A percentile compares a stretch with the other conserved stretches of the same genome.
phyloP scores from a whole-genome alignment of 1,140 invertebrate genomes.

The Drosophila ironensis region DNA sequence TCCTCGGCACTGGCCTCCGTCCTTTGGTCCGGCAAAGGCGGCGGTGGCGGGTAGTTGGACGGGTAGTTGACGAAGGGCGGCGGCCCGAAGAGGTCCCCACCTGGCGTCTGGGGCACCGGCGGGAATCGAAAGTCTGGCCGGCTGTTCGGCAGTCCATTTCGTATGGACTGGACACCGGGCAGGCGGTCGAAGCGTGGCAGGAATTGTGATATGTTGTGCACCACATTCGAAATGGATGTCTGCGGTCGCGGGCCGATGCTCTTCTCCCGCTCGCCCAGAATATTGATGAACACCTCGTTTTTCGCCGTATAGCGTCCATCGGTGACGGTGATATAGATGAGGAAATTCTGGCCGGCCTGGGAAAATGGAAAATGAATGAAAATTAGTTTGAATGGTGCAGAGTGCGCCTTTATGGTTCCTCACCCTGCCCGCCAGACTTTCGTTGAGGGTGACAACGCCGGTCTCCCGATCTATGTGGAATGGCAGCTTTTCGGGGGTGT shows the following conservation, averaged over 20 bases:
- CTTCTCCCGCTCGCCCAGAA: constrained; percentile 80
- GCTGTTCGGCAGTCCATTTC: constrained; percentile 57
- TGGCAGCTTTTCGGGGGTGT: constrained; percentile 81
- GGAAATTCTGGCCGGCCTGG: constrained; percentile 87
- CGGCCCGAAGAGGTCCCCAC: constrained; percentile 26
- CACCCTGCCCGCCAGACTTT: constrained; percentile 87
- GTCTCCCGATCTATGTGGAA: constrained; percentile 87
- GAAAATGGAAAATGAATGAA: constrained; percentile 14
- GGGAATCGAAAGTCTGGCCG: constrained; percentile 41
- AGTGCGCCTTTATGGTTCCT: constrained; percentile 66
- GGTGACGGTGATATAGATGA: constrained; percentile 87
- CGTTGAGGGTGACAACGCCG: constrained; percentile 87
- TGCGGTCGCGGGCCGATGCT: constrained; percentile 48
- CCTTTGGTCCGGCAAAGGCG: neutral
- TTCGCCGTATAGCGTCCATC: constrained; percentile 87
- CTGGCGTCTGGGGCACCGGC: constrained; percentile 34
- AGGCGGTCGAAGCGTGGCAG: constrained; percentile 62
- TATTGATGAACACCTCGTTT: constrained; percentile 87
- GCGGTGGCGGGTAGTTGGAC: constrained; percentile 25
- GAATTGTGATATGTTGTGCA: constrained; percentile 72
- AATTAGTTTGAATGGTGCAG: too few species aligned
- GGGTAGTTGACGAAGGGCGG: constrained; percentile 37
- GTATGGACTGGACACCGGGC: constrained; percentile 64
- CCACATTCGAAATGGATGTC: constrained; percentile 68
- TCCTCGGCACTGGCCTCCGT: neutral